Evolutionary conservation across 2,888 invertebrate species (phyloP).

Genomic region (Priapulus caudatus): DNA sequence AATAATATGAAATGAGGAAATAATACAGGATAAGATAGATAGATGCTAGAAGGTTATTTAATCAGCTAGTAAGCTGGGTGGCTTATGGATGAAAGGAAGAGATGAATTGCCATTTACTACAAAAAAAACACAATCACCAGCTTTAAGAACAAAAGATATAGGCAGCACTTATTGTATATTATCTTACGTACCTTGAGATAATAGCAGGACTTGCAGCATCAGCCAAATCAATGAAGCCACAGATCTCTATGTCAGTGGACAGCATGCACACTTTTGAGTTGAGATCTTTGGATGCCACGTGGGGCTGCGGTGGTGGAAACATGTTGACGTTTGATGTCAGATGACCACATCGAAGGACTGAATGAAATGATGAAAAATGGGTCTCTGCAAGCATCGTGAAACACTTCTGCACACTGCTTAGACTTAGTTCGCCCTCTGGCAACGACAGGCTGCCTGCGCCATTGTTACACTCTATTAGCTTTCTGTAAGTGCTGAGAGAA

Average conservation of each 20-base stretch:
- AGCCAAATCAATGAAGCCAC: slow-evolving; percentile 73
- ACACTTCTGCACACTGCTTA: slow-evolving; percentile 42
- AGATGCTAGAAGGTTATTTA: no score
- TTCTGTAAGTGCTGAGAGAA: slow-evolving; percentile 61
- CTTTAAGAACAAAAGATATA: no score
- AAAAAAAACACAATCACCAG: no score
- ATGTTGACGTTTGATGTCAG: slow-evolving; percentile 57
- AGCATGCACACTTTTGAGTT: slow-evolving; percentile 50
- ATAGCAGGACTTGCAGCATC: slow-evolving; percentile 77
- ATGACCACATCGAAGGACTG: slow-evolving; percentile 58
- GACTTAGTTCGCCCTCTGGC: slow-evolving; percentile 28
- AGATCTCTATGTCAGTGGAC: slow-evolving; percentile 61
- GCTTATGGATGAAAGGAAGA: no score
- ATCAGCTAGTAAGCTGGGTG: no score
- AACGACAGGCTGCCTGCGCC: slow-evolving; percentile 48
- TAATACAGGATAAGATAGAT: no score
- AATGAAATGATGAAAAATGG: slow-evolving; percentile 60
- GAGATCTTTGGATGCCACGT: slow-evolving; percentile 42
- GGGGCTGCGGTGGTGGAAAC: slow-evolving; percentile 55
- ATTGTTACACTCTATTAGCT: slow-evolving; percentile 62
- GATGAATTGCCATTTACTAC: no score
- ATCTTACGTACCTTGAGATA: no score
- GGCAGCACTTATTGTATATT: no score
- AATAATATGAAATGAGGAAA: no score
- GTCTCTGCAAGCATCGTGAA: slow-evolving; percentile 57